Percentiles rank a stretch among this genome's conserved stretches.
Conservation (phyloP, 1,140 invertebrate species). For the Hermetia illucens region DNA sequence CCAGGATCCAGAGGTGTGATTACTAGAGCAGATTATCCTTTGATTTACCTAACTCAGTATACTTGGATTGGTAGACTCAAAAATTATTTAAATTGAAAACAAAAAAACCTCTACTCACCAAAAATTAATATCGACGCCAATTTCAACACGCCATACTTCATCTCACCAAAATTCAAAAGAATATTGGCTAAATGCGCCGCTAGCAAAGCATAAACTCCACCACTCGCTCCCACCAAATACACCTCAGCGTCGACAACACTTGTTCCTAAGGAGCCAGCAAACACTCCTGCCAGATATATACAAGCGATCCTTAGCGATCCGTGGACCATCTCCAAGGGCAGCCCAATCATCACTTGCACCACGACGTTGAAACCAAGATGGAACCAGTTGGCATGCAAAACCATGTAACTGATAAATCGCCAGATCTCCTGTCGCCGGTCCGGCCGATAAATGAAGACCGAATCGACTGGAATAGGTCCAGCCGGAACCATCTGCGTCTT, state of each 20-base stretch:
- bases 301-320: constrained; percentile 72
- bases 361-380: constrained; percentile 89
- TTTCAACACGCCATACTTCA: constrained; percentile 83
- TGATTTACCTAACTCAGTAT: too few relatives aligned
- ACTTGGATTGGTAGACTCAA: too few relatives aligned
- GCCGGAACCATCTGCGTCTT: constrained; percentile 60
- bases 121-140: constrained; percentile 82
- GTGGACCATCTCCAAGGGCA: constrained; percentile 91
- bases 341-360: constrained; percentile 77
- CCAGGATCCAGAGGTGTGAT: too few relatives aligned
- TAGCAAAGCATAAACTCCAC: constrained; percentile 83
- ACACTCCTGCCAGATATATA: constrained; percentile 85
- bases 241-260: constrained; percentile 90
- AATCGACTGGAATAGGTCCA: constrained; percentile 82
- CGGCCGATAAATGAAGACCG: constrained; percentile 83
- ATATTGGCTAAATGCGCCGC: constrained; percentile 90
- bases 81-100: neutral
- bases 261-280: constrained; percentile 79
- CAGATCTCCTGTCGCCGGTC: constrained; percentile 82
- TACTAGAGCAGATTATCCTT: too few relatives aligned
- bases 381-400: constrained; percentile 91
- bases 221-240: constrained; percentile 85
- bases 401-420: constrained; percentile 89
- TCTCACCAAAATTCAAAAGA: constrained; percentile 86
- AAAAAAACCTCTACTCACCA: constrained; percentile 44